phyloP scores from a whole-genome alignment of 2,113 vertebrate genomes.

The Lepidothrix coronata region DNA sequence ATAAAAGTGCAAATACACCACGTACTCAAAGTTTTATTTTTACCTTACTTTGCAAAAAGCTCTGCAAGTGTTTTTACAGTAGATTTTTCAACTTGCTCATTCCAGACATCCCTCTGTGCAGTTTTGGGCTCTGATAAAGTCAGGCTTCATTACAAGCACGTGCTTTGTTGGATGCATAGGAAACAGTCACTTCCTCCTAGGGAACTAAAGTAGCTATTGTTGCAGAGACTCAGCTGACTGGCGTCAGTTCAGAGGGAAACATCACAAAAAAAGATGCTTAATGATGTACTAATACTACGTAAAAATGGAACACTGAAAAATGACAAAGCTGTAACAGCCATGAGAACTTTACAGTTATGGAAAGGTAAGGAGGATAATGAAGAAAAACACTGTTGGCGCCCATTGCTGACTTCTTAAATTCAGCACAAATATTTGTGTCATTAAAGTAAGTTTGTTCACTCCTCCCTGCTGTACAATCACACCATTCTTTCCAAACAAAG shows the following conservation, averaged over 20 bases:
- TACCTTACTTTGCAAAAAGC: neutral
- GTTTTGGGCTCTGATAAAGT: neutral
- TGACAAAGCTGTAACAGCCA: neutral
- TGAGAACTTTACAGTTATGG: neutral
- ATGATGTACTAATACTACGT: neutral
- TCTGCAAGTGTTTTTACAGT: neutral
- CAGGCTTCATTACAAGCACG: neutral
- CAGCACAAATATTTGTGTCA: neutral
- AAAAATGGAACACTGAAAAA: neutral
- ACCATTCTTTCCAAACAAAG: neutral
- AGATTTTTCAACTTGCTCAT: neutral
- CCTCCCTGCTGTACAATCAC: neutral
- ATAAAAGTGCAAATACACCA: neutral
- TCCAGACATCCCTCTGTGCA: neutral
- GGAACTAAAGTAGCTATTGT: neutral
- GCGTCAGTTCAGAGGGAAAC: neutral
- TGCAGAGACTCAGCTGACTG: neutral
- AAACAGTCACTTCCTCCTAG: neutral
- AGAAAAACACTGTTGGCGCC: neutral
- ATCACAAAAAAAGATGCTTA: neutral
- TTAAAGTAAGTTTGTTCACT: neutral
- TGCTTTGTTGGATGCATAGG: neutral
- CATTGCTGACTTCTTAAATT: neutral
- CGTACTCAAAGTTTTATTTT: neutral
- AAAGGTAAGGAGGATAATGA: neutral